These are phyloP conservation scores for Coregonus suidteri DNA, from an alignment of 2,797 vertebrate genomes.

Conservation along the genomic window DNA sequence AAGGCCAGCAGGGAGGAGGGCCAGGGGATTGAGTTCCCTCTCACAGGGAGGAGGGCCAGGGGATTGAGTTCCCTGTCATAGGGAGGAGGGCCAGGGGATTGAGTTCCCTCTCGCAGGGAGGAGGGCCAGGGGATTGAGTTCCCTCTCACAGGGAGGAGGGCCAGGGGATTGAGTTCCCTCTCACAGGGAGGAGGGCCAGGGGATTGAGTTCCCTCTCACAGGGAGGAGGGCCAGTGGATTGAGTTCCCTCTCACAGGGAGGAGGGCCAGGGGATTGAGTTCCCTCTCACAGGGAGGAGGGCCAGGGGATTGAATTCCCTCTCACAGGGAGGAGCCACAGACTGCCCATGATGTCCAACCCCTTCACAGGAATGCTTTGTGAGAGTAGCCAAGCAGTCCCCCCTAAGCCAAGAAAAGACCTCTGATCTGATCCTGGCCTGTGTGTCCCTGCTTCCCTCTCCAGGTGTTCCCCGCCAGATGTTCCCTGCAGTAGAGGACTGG, in stretches of 20 bases:
- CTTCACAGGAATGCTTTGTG: background rate
- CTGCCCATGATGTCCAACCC: conserved; percentile 1
- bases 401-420: background rate
- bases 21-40: background rate
- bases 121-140: background rate
- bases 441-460: conserved; percentile 1
- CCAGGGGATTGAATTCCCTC: background rate
- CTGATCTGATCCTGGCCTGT: conserved; percentile 14
- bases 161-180: background rate
- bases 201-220: background rate
- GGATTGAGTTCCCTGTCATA: background rate
- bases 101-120: background rate
- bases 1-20: background rate
- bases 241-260: background rate
- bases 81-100: background rate
- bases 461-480: conserved; percentile 70
- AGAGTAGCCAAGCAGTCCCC: background rate
- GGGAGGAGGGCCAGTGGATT: background rate
- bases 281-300: background rate
- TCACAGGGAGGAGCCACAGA: background rate
- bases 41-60: background rate
- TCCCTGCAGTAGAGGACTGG: conserved; percentile 63
- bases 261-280: background rate
- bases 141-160: background rate
- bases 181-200: background rate